Evolutionary conservation across 2,113 vertebrate species (phyloP).

Genomic region (Microcebus jonahi): DNA sequence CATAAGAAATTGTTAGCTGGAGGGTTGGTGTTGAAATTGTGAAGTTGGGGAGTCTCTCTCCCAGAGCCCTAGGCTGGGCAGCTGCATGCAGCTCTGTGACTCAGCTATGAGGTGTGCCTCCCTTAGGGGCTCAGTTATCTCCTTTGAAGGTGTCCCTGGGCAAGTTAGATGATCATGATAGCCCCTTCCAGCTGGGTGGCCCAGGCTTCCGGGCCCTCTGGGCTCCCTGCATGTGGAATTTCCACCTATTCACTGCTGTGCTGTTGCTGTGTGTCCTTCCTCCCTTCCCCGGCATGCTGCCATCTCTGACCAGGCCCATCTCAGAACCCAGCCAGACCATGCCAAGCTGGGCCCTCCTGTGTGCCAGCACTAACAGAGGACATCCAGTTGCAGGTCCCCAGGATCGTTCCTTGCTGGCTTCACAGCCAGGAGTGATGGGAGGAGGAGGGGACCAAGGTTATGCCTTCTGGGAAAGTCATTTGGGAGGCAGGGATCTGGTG

Average conservation of each 20-base stretch:
- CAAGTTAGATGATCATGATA: background rate
- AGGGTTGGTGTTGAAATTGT: background rate
- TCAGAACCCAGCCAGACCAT: background rate
- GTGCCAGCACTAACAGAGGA: background rate
- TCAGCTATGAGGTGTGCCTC: constrained; percentile 26
- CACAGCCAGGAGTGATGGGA: background rate
- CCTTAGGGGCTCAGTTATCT: constrained; percentile 58
- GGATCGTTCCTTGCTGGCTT: background rate
- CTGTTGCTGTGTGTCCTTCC: background rate
- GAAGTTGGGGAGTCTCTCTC: background rate
- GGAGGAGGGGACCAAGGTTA: background rate
- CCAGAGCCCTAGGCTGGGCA: background rate
- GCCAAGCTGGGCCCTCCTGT: background rate
- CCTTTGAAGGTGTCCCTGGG: background rate
- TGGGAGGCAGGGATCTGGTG: background rate
- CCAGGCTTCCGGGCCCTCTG: background rate
- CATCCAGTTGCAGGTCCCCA: background rate
- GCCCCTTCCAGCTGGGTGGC: background rate
- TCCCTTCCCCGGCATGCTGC: background rate
- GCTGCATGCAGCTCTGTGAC: background rate
- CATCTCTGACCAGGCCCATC: background rate
- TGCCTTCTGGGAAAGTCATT: background rate
- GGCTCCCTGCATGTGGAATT: constrained; percentile 11
- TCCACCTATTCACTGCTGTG: background rate
- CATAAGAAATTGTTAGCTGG: background rate